phyloP scores from a whole-genome alignment of 1,140 invertebrate species.

The Vollenhovia emeryi region DNA sequence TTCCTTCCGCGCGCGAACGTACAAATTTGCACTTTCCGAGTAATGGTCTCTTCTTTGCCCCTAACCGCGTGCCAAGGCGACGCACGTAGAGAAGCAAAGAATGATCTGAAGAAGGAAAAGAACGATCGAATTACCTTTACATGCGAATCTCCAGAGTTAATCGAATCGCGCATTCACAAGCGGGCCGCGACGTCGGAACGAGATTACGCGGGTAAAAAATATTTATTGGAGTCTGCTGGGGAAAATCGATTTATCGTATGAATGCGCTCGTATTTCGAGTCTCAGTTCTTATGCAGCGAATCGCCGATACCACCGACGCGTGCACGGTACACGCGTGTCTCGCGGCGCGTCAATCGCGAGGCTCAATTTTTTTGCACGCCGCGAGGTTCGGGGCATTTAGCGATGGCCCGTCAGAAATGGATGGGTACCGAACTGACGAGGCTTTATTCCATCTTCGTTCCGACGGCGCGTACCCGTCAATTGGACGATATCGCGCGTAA shows the following conservation, averaged over 20 bases:
- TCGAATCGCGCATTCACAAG: no score
- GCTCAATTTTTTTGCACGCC: conserved; percentile 39
- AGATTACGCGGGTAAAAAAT: background rate
- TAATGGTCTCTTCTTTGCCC: no score
- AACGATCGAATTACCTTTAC: no score
- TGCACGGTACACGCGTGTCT: conserved; percentile 19
- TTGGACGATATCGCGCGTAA: conserved; percentile 45
- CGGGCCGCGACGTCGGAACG: no score
- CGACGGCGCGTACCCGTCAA: conserved; percentile 24
- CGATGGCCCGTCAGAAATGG: conserved; percentile 46
- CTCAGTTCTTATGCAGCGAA: background rate
- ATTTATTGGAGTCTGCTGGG: background rate
- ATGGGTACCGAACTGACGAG: background rate
- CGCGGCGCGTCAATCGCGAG: conserved; percentile 40
- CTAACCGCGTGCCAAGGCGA: no score
- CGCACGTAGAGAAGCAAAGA: no score
- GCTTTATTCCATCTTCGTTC: conserved; percentile 54
- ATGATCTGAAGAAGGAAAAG: no score
- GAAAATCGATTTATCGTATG: background rate
- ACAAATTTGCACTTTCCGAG: no score
- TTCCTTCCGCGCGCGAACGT: no score
- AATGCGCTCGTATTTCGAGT: background rate
- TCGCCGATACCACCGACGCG: background rate
- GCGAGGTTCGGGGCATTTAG: conserved; percentile 34
- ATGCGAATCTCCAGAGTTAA: no score